phyloP scores from a whole-genome alignment of 2,888 invertebrate genomes.

The Maniola hyperantus region DNA sequence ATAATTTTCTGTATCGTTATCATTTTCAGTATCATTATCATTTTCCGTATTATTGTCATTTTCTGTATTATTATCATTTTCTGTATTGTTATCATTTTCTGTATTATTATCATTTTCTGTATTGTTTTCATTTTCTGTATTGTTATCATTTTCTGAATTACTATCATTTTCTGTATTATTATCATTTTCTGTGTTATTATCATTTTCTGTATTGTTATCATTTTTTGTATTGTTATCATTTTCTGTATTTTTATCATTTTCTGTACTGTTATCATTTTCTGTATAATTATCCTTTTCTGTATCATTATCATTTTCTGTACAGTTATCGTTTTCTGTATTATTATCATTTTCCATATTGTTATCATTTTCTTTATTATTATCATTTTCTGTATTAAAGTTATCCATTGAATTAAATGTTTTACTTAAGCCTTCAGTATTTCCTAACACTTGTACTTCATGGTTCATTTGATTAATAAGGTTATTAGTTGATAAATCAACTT shows the following conservation, averaged over 20 bases:
- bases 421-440: background rate
- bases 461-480: background rate
- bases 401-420: too few species aligned
- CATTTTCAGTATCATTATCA: background rate
- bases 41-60: too few species aligned
- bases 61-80: too few species aligned
- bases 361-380: background rate
- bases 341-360: background rate
- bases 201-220: too few species aligned
- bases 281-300: too few species aligned
- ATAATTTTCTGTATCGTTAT: too few species aligned
- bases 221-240: too few species aligned
- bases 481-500: background rate
- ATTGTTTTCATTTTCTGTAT: background rate
- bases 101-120: background rate
- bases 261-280: background rate
- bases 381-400: background rate
- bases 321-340: too few species aligned
- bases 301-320: too few species aligned
- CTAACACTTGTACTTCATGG: background rate
- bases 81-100: too few species aligned
- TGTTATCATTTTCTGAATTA: background rate
- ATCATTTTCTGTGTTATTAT: too few species aligned
- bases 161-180: background rate
- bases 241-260: background rate